Percentiles rank a stretch among this genome's conserved stretches.
phyloP scores from a whole-genome alignment of 2,888 invertebrate genomes.

The Maniola hyperantus region DNA sequence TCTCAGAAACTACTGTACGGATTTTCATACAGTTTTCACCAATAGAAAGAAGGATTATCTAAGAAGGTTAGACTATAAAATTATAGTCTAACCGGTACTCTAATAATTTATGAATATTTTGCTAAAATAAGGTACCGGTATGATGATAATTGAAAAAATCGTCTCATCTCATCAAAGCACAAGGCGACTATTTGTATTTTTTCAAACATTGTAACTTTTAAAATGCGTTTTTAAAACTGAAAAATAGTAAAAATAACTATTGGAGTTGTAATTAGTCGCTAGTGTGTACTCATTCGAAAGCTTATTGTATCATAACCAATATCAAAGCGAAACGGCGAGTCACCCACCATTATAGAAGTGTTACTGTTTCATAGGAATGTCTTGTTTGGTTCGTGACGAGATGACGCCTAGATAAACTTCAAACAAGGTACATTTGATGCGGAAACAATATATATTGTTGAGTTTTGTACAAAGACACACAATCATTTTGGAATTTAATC shows the following conservation, averaged over 20 bases:
- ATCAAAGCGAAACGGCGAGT: slow-evolving; percentile 55
- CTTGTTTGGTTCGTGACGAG: slow-evolving; percentile 72
- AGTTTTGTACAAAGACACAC: slow-evolving; percentile 39
- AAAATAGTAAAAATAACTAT: not conserved
- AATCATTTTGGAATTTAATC: slow-evolving; percentile 33
- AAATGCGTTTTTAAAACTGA: not conserved
- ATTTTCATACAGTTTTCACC: too few relatives aligned
- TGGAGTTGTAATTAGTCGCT: not conserved
- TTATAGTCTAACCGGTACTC: too few relatives aligned
- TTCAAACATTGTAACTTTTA: too few relatives aligned
- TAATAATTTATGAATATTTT: too few relatives aligned
- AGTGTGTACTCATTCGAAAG: not conserved
- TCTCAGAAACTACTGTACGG: too few relatives aligned
- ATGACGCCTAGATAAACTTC: slow-evolving; percentile 58
- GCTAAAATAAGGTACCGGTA: too few relatives aligned
- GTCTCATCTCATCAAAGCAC: too few relatives aligned
- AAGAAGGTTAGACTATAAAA: too few relatives aligned
- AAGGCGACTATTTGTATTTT: too few relatives aligned
- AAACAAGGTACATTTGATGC: slow-evolving; percentile 53
- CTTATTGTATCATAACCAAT: slow-evolving; percentile 51
- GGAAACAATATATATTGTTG: slow-evolving; percentile 57
- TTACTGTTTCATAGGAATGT: slow-evolving; percentile 60
- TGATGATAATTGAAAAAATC: too few relatives aligned
- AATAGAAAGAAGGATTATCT: too few relatives aligned
- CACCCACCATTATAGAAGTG: slow-evolving; percentile 58